These are phyloP conservation scores for Stenotaenia linearis DNA, from an alignment of 2,888 invertebrate species.

Conservation along the genomic window DNA sequence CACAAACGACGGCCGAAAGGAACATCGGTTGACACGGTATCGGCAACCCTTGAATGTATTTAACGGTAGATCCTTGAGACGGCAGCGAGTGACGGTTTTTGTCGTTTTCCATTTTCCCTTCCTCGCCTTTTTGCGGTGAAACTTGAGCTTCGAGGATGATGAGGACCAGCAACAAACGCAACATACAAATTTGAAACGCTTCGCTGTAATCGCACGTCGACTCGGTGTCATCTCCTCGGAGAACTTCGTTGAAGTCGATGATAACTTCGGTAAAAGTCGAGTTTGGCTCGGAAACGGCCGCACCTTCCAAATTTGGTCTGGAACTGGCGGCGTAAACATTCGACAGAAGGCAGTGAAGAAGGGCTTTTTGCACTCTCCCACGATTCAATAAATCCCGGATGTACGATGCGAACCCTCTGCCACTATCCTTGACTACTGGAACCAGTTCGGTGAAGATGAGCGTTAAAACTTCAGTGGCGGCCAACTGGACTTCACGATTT, in stretches of 20 bases:
- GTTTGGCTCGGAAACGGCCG: neutral
- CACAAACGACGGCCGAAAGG: slow-evolving; percentile 68
- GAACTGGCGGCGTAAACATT: slow-evolving; percentile 56
- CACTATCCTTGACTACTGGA: slow-evolving; percentile 67
- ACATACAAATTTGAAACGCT: slow-evolving; percentile 56
- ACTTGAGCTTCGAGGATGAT: slow-evolving; percentile 71
- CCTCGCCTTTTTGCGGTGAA: slow-evolving; percentile 52
- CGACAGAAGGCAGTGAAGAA: slow-evolving; percentile 72
- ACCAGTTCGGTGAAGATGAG: slow-evolving; percentile 66
- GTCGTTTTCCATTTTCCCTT: slow-evolving; percentile 24
- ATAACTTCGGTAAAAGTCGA: slow-evolving; percentile 67
- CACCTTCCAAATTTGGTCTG: neutral
- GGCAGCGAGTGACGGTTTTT: neutral
- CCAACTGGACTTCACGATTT: slow-evolving; percentile 69
- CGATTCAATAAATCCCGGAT: slow-evolving; percentile 64
- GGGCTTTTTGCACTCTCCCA: slow-evolving; percentile 76
- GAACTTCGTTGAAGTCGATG: slow-evolving; percentile 61
- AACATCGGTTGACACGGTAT: slow-evolving; percentile 79
- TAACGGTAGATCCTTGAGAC: slow-evolving; percentile 28
- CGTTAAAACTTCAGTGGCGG: slow-evolving; percentile 67
- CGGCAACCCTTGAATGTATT: slow-evolving; percentile 49
- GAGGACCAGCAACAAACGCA: slow-evolving; percentile 60
- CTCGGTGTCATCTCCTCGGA: slow-evolving; percentile 47
- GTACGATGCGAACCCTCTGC: slow-evolving; percentile 68
- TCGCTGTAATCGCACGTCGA: slow-evolving; percentile 55